Base-by-base conservation (phyloP, 2,888 invertebrate genomes). In the Melikaiella ostensackeni region DNA sequence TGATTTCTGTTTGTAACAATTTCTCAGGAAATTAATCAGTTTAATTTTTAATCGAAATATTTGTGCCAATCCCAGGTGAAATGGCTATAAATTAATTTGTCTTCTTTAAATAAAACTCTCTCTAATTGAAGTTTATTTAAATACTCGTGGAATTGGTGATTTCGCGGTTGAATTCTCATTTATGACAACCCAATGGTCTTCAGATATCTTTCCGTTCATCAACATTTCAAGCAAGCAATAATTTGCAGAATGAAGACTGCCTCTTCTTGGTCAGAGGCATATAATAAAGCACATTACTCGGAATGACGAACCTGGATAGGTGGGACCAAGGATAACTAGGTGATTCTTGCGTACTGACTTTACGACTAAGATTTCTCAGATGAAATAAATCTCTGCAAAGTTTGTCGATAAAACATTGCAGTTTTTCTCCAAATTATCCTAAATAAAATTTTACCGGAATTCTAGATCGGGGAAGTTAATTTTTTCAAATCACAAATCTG, bases 161-260 rank as follows among this genome's bases (percentile, higher is more conserved):
- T 50, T 50, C 8, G 50, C n/a, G 50, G 50, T 50, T 50, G 50
- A 50, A n/a, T 61, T 61, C 61, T 27, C 61, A 38, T 64, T 64
- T 13, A 13, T 21, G 64, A 21, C 16, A 42, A 64, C 19, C 24
- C 16, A 64, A 19, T 64, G 42, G 42, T 21, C 38, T 4, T 13
- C 13, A 13, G 38, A 11, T 38, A 38, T 35, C 24, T 64, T 64
- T 64, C 64, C 24, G 13, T 35, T 62, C 9, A 35, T 16, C n/a
- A 11, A 13, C 42, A 27, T 66, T 11, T 64, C 64, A 66, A 24
- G 42, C 13, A 64, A 46, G 27, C n/a, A 66, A 66, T 66, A 66
- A 66, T 66, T n/a, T 46, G 27, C 30, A 46, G 46, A 66, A 27
- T 66, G 66, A 66, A 11, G 66, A 66, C 30, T 66, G 33, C 46